Base-by-base conservation (phyloP, 1,140 invertebrate genomes). In the Halesus radiatus region DNA sequence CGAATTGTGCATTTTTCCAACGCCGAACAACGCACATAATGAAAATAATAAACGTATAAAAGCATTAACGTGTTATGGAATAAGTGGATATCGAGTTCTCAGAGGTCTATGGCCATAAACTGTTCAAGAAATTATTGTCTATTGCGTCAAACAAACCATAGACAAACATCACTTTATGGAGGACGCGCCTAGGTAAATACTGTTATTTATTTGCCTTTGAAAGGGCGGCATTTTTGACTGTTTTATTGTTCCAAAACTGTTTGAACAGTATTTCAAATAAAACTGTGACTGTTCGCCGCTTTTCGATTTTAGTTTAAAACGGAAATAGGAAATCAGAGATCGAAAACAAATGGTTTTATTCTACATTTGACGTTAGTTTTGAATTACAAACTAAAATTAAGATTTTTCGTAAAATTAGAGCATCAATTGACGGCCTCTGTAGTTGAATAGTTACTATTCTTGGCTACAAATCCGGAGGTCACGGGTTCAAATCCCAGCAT, bases 201-300 rank as follows among this genome's bases (percentile, higher is more conserved):
- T 45, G 64, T 76, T 60, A 62, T 76, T 62, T 76, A 64, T 76
- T 76, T 76, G 32, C 32, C 58, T 62, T 76, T 60, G 20, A 62
- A 76, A 76, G 74, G 74, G 74, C 74, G 74, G 74, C 74, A 76
- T 76, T 76, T 76, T 76, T 76, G 74, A 76, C 74, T 52, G 29
- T 76, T 76, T 76, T 76, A 76, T 76, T 76, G 74, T 76, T 62
- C 32, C 58, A 45, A 62, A 76, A 18, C n/a, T 76, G 74, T 76
- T 76, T 60, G 53, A 62, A 76, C 74, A 62, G 32, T 54, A 62
- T 62, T 76, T 20, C 29, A 60, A 62, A 72, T 52, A 72, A 72
- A 72, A 72, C 8, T 45, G 37, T 45, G 37, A 45, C 37, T 3
- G 10, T 10, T 13, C 37, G 37, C 37, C 37, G 37, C 37, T 45